phyloP scores from a whole-genome alignment of 2,888 invertebrate species.

The Troides oblongomaculatus region DNA sequence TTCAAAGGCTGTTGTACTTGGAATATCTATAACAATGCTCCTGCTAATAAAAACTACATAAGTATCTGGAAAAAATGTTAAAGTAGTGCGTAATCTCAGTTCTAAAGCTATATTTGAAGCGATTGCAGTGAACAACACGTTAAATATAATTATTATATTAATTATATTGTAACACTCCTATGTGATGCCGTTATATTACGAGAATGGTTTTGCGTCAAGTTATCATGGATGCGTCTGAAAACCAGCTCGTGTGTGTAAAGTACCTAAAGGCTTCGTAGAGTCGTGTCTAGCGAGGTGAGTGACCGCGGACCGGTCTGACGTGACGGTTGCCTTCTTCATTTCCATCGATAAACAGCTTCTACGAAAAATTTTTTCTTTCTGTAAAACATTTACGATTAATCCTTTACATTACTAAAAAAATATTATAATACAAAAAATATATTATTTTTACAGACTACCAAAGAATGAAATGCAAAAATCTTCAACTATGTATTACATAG shows the following conservation, averaged over 20 bases:
- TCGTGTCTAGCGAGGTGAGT: conserved; percentile 56
- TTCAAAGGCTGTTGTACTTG: too few relatives aligned
- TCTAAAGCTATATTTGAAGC: too few relatives aligned
- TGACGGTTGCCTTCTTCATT: conserved; percentile 52
- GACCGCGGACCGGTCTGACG: conserved; percentile 68
- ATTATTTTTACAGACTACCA: too few relatives aligned
- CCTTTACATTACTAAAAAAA: not conserved
- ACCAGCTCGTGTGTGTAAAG: conserved; percentile 54
- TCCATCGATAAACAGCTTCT: conserved; percentile 48
- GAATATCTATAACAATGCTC: too few relatives aligned
- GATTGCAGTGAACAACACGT: too few relatives aligned
- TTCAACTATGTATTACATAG: too few relatives aligned
- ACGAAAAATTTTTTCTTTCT: conserved; percentile 39
- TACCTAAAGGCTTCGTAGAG: conserved; percentile 37
- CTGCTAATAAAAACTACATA: too few relatives aligned
- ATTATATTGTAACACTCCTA: conserved; percentile 2
- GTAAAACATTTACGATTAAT: not conserved
- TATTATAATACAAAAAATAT: not conserved
- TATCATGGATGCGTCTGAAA: conserved; percentile 51
- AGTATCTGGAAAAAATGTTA: too few relatives aligned
- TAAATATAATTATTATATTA: too few relatives aligned
- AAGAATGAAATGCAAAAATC: too few relatives aligned
- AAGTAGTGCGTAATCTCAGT: too few relatives aligned
- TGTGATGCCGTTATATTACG: conserved; percentile 16
- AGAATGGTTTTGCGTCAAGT: conserved; percentile 33